phyloP scores from a whole-genome alignment of 1,140 invertebrate species.

The Ylistrum balloti region DNA sequence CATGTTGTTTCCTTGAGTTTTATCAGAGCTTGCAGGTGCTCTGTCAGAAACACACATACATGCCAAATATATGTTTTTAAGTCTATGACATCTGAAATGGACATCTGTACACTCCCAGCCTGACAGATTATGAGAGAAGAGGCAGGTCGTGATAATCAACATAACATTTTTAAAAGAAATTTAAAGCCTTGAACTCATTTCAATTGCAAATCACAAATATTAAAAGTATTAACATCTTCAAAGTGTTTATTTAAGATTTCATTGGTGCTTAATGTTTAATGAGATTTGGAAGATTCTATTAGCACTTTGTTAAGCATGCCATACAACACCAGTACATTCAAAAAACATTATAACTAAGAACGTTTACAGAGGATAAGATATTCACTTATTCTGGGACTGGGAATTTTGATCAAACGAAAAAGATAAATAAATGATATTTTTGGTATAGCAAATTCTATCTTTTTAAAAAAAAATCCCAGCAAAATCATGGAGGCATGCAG shows the following conservation, averaged over 20 bases:
- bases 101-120: background rate
- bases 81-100: background rate
- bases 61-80: background rate
- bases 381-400: too few species aligned
- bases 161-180: background rate
- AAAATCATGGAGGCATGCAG: too few species aligned
- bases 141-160: background rate
- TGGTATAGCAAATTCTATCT: too few species aligned
- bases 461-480: too few species aligned
- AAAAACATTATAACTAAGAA: too few species aligned
- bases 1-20: background rate
- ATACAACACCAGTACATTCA: too few species aligned
- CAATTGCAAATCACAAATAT: background rate
- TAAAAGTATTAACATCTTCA: background rate
- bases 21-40: background rate
- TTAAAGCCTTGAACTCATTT: background rate
- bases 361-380: too few species aligned
- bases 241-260: background rate
- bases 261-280: background rate
- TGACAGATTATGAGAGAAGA: slow-evolving; percentile 1
- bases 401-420: too few species aligned
- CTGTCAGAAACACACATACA: background rate
- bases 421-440: too few species aligned
- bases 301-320: too few species aligned
- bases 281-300: background rate